Evolutionary conservation across 1,140 invertebrate genomes (phyloP).

Genomic region (Heliconius melpomene): DNA sequence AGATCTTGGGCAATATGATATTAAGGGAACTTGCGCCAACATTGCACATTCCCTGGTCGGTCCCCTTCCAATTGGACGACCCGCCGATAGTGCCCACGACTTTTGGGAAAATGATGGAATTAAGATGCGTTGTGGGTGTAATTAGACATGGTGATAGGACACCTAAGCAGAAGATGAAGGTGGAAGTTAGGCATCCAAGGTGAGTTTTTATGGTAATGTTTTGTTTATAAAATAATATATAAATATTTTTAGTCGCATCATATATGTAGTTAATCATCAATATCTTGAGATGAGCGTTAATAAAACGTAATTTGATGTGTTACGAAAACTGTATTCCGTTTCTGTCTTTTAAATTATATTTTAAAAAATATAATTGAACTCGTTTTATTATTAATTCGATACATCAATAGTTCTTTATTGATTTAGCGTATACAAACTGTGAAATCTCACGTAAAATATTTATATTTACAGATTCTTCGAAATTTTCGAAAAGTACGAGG

Average conservation of each 20-base stretch:
- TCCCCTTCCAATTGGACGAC: conserved; percentile 98
- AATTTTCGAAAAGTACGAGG: conserved; percentile 98
- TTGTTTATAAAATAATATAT: too few species aligned
- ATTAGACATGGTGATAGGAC: conserved; percentile 99
- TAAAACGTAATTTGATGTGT: too few species aligned
- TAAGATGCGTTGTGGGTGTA: conserved; percentile 98
- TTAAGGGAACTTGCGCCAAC: conserved; percentile 95
- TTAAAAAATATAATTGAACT: too few species aligned
- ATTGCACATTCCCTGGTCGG: conserved; percentile 97
- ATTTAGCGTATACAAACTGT: not conserved
- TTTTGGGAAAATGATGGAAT: conserved; percentile 99
- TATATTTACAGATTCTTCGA: conserved; percentile 93
- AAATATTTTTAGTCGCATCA: too few species aligned
- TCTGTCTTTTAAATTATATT: too few species aligned
- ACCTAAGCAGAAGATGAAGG: conserved; percentile 99
- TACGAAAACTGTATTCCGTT: too few species aligned
- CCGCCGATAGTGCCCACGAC: conserved; percentile 99
- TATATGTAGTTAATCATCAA: too few species aligned
- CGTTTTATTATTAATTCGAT: too few species aligned
- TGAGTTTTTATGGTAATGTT: conserved; percentile 75
- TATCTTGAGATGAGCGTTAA: too few species aligned
- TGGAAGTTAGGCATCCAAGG: conserved; percentile 99
- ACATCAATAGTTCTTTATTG: too few species aligned
- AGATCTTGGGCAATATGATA: conserved; percentile 97
- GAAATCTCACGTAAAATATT: not conserved